Percentiles rank a stretch among this genome's conserved stretches.
Evolutionary conservation across 2,797 vertebrate species (phyloP).

Genomic region (Sebastes taczanowskii): DNA sequence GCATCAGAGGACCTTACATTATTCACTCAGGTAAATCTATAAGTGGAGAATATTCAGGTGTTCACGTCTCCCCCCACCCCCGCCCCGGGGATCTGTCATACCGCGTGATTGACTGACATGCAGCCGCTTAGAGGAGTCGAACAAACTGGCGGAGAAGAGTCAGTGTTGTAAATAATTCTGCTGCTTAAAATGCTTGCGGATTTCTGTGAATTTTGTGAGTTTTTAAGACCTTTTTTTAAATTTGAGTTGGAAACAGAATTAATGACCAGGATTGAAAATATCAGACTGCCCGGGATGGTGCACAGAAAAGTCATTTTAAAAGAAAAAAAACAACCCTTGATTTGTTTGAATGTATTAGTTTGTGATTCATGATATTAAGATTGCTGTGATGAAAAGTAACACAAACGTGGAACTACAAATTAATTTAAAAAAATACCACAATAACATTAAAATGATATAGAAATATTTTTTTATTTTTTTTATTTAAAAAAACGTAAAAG

Average conservation of each 20-base stretch:
- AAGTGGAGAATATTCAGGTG: conserved; percentile 70
- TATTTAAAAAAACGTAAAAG: background rate
- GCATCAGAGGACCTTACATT: conserved; percentile 62
- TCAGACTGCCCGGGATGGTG: background rate
- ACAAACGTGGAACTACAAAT: too few species aligned
- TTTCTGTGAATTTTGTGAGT: background rate
- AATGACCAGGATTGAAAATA: background rate
- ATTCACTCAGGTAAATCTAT: conserved; percentile 73
- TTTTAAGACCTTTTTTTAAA: conserved; percentile 10
- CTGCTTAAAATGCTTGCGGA: conserved; percentile 12
- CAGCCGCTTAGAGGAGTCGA: conserved; percentile 23
- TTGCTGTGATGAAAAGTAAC: background rate
- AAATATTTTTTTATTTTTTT: background rate
- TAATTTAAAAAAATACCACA: background rate
- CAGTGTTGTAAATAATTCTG: conserved; percentile 41
- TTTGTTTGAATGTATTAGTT: background rate
- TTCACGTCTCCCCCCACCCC: background rate
- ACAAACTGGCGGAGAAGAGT: conserved; percentile 19
- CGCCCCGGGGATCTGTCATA: conserved; percentile 41
- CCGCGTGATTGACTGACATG: conserved; percentile 49
- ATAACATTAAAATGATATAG: too few species aligned
- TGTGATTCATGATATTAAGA: background rate
- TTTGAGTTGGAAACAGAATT: background rate
- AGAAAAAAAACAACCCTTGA: background rate
- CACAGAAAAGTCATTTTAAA: background rate